phyloP scores from a whole-genome alignment of 2,113 vertebrate species.

The Nerophis lumbriciformis region DNA sequence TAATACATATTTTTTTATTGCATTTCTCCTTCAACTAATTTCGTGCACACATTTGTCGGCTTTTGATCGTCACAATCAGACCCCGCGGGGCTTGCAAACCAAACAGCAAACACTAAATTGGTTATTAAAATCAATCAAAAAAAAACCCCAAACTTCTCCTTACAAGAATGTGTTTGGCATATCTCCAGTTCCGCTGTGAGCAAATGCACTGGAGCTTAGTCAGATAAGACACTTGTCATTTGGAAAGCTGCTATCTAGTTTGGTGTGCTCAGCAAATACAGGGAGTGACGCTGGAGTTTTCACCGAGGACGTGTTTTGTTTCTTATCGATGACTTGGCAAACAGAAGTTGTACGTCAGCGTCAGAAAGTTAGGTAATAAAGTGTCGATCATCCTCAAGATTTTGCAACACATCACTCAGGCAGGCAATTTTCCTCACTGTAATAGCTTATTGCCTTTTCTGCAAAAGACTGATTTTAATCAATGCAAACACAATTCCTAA shows the following conservation, averaged over 20 bases:
- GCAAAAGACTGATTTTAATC: background rate
- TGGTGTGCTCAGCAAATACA: slow-evolving; percentile 62
- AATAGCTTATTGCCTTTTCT: slow-evolving; percentile 3
- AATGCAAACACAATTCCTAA: background rate
- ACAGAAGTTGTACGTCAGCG: slow-evolving; percentile 43
- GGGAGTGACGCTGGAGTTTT: slow-evolving; percentile 42
- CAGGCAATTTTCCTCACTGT: slow-evolving; percentile 18
- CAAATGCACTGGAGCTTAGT: slow-evolving; percentile 54
- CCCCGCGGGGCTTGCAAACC: background rate
- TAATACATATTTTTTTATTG: no score
- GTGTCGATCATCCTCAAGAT: slow-evolving; percentile 36
- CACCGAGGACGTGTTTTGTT: slow-evolving; percentile 36
- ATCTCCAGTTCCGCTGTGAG: slow-evolving; percentile 39
- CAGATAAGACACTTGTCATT: slow-evolving; percentile 69
- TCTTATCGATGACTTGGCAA: slow-evolving; percentile 55
- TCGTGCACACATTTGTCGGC: background rate
- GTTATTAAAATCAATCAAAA: slow-evolving; percentile 21
- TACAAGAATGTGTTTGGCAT: slow-evolving; percentile 37
- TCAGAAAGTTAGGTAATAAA: slow-evolving; percentile 44
- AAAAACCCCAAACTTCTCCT: slow-evolving; percentile 19
- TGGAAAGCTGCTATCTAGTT: slow-evolving; percentile 64
- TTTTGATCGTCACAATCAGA: slow-evolving; percentile 16
- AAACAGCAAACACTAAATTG: slow-evolving; percentile 10
- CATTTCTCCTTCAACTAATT: background rate
- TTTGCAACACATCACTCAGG: slow-evolving; percentile 21